Evolutionary conservation across 37 sponge, comb jelly and placozoan species (phyloP).

Genomic region (Chondrosia reniformis): DNA sequence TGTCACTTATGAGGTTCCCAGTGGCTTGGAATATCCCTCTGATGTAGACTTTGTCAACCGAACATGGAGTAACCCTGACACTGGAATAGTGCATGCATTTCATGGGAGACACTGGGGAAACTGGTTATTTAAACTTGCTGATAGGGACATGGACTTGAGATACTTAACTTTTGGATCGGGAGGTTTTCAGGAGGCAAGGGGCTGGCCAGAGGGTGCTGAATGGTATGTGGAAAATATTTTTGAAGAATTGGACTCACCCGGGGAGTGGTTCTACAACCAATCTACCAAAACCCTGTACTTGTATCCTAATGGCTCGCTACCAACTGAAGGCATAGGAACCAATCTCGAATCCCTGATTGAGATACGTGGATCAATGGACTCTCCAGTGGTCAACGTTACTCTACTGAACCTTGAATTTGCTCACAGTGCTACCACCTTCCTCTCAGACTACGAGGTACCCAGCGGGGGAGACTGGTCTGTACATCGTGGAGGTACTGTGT

Average conservation of each 20-base stretch:
- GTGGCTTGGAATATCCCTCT: slow-evolving; percentile 33
- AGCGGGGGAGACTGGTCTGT: slow-evolving; percentile 61
- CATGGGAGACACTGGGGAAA: slow-evolving; percentile 42
- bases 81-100: slow-evolving; percentile 45
- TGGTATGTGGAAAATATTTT: slow-evolving; percentile 62
- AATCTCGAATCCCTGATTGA: neutral
- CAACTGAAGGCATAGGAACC: slow-evolving; percentile 32
- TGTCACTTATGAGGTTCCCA: slow-evolving; percentile 24
- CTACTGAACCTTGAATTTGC: slow-evolving; percentile 35
- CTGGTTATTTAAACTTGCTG: slow-evolving; percentile 40
- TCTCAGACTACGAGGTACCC: slow-evolving; percentile 47
- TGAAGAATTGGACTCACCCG: slow-evolving; percentile 51
- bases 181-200: slow-evolving; percentile 58
- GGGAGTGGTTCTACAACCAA: slow-evolving; percentile 54
- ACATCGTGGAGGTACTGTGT: slow-evolving; percentile 45
- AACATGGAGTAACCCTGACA: slow-evolving; percentile 36
- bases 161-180: slow-evolving; percentile 28
- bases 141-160: neutral
- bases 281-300: slow-evolving; percentile 26
- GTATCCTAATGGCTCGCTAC: slow-evolving; percentile 36
- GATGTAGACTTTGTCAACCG: slow-evolving; percentile 22
- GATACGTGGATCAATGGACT: slow-evolving; percentile 7
- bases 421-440: slow-evolving; percentile 49
- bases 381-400: slow-evolving; percentile 24
- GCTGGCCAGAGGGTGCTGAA: slow-evolving; percentile 21